These are phyloP conservation scores for Callosobruchus maculatus DNA, from an alignment of 2,888 invertebrate genomes.

Conservation along the genomic window DNA sequence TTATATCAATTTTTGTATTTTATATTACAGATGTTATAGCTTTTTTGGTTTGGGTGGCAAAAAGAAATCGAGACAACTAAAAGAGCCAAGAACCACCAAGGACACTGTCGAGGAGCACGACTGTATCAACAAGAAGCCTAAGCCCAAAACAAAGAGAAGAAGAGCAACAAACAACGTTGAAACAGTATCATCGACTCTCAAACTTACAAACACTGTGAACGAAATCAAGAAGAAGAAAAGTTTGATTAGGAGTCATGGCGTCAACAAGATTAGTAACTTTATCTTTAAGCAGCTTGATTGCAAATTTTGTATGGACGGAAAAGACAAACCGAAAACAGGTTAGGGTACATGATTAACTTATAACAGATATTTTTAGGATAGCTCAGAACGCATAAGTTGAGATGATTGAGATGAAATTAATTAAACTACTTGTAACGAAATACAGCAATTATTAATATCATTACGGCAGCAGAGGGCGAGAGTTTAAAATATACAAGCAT, in stretches of 20 bases:
- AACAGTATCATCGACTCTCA: neutral
- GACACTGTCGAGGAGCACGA: neutral
- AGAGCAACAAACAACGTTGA: neutral
- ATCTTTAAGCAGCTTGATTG: conserved; percentile 11
- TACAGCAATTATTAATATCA: no score
- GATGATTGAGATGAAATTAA: no score
- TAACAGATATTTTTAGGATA: neutral
- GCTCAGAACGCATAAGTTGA: no score
- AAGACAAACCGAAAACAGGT: neutral
- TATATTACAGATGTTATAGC: neutral
- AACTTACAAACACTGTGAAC: neutral
- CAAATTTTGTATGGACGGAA: conserved; percentile 5
- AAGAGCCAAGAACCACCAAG: neutral
- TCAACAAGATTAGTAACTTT: conserved; percentile 15
- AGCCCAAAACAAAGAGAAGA: neutral
- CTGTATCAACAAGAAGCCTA: neutral
- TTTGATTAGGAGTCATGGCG: conserved; percentile 5
- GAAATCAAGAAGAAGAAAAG: conserved; percentile 7
- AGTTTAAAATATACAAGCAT: no score
- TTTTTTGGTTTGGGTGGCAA: neutral
- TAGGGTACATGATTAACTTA: neutral
- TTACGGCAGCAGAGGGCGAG: no score
- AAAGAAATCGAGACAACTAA: neutral
- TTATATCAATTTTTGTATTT: no score
- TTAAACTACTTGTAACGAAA: no score